Base-by-base conservation (phyloP, 2,113 vertebrate genomes). In the Plestiodon gilberti region DNA sequence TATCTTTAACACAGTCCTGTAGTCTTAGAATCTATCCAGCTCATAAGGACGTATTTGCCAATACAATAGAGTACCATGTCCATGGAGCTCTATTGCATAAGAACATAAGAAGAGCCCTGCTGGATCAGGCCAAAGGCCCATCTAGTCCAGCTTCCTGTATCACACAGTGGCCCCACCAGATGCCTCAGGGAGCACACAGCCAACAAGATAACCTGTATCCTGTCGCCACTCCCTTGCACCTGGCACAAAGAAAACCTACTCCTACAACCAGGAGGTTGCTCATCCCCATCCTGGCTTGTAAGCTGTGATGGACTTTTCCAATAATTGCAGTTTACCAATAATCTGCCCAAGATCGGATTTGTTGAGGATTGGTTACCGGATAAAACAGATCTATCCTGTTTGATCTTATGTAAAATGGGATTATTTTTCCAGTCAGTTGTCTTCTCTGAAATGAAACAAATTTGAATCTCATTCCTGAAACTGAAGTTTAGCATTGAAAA, bases 401-500 rank as follows among this genome's bases (percentile, higher is more conserved):
- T 57, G 0, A 0, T 6, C 88, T 93, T 83, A 75, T 89, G 89
- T 73, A 85, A 90, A 87, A 20, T 59, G 18, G 0, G 0, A 2
- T 0, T 1, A 18, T 35, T 30, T 33, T 30, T 33, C 52, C 61
- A 52, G 1, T 75, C 62, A 1, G 0, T 15, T 89, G 35, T 38
- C 59, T 85, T 71, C 1, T 38, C 40, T 81, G 78, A 52, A 91
- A 23, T 64, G 59, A 84, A 83, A 86, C 88, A 84, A 28, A 25
- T 89, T 48, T 79, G 52, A 73, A 33, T 76, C 80, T 84, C 69
- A 81, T 85, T 52, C 78, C 15, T 92, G 73, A 81, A n/a, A 55
- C 89, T 80, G 89, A 65, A 13, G 28, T 2, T 22, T 38, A 33
- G 35, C 35, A 90, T 89, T 89, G 65, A 59, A 59, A 59, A 59